Percentiles rank a stretch among this genome's conserved stretches.
These are phyloP conservation scores for Salminus brasiliensis DNA, from an alignment of 2,113 vertebrate species.

Conservation along the genomic window DNA sequence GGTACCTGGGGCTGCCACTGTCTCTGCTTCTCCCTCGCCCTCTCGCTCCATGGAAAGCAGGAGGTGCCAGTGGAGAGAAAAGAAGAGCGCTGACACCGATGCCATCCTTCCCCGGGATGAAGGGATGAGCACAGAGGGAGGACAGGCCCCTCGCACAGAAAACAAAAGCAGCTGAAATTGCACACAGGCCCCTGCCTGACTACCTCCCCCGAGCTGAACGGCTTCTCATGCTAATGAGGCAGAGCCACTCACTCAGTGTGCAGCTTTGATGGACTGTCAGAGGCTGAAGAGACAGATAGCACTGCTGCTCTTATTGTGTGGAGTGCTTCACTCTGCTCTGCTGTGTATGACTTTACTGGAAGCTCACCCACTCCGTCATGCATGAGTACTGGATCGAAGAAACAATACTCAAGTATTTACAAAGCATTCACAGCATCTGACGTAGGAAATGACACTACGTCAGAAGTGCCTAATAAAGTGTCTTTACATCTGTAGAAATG, in stretches of 20 bases:
- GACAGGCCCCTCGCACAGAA: constrained; percentile 55
- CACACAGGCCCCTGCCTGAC: constrained; percentile 47
- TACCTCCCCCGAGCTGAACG: constrained; percentile 65
- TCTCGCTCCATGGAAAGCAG: constrained; percentile 22
- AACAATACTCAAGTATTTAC: too few relatives aligned
- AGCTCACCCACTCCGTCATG: too few relatives aligned
- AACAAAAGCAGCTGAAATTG: constrained; percentile 65
- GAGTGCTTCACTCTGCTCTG: not conserved
- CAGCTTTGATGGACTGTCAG: constrained; percentile 38
- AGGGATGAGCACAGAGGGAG: constrained; percentile 14
- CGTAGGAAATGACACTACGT: too few relatives aligned
- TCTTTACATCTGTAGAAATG: too few relatives aligned
- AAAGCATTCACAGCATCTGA: too few relatives aligned
- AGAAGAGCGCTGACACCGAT: constrained; percentile 67
- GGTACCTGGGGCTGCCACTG: constrained; percentile 69
- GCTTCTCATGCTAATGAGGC: constrained; percentile 73
- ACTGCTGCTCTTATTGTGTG: not conserved
- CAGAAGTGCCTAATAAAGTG: too few relatives aligned
- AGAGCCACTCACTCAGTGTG: not conserved
- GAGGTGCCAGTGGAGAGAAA: constrained; percentile 59
- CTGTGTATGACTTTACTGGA: too few relatives aligned
- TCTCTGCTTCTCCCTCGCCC: not conserved
- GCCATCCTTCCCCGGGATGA: constrained; percentile 66
- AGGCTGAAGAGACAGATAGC: not conserved
- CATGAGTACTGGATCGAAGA: too few relatives aligned